Evolutionary conservation across 1,140 invertebrate genomes (phyloP).

Genomic region (Drosophila arizonae): DNA sequence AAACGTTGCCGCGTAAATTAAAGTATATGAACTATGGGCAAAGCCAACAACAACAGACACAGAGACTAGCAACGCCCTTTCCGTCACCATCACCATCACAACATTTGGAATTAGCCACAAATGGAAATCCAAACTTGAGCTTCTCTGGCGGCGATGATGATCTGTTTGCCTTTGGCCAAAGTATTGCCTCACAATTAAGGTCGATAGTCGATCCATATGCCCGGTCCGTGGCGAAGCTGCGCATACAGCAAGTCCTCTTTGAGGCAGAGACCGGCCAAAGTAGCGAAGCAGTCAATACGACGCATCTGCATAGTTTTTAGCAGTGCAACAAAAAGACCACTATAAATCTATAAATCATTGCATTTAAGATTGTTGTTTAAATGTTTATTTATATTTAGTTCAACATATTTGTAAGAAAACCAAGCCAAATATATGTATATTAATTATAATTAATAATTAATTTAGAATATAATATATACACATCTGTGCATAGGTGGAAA

Average conservation of each 20-base stretch:
- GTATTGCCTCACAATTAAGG: slow-evolving; percentile 66
- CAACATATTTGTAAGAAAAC: no score
- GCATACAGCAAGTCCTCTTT: slow-evolving; percentile 75
- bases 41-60: slow-evolving; percentile 31
- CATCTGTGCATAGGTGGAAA: no score
- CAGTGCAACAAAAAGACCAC: not conserved
- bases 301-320: slow-evolving; percentile 38
- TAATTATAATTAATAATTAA: no score
- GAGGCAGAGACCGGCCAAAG: slow-evolving; percentile 72
- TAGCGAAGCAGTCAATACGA: slow-evolving; percentile 35
- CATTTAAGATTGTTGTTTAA: no score
- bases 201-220: slow-evolving; percentile 64
- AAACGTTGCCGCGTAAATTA: slow-evolving; percentile 26
- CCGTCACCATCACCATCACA: slow-evolving; percentile 35
- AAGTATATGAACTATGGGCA: slow-evolving; percentile 25
- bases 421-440: no score
- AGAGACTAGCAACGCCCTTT: slow-evolving; percentile 26
- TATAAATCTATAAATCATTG: not conserved
- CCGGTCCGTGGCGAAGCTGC: slow-evolving; percentile 71
- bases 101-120: slow-evolving; percentile 33
- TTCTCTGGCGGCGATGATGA: slow-evolving; percentile 54
- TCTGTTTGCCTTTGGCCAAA: slow-evolving; percentile 61
- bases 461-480: no score
- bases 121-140: slow-evolving; percentile 1
- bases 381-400: no score